phyloP scores from a whole-genome alignment of 2,113 vertebrate genomes.

The Chlamydotis undulata region DNA sequence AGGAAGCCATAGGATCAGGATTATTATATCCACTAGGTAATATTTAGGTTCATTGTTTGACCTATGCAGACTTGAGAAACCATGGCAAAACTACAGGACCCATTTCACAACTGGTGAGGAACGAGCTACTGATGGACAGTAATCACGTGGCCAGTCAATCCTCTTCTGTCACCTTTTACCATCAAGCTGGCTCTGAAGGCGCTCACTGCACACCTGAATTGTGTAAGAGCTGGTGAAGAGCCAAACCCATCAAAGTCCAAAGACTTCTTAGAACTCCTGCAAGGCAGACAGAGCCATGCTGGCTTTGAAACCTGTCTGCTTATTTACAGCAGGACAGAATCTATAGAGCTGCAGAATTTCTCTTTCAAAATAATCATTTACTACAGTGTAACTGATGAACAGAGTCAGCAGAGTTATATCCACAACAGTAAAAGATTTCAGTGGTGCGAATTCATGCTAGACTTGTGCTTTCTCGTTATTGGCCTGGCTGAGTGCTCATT shows the following conservation, averaged over 20 bases:
- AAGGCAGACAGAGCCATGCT: background rate
- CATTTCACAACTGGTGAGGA: background rate
- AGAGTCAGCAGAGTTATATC: background rate
- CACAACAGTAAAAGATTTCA: background rate
- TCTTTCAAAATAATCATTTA: background rate
- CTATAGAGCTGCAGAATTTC: background rate
- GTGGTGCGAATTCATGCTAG: background rate
- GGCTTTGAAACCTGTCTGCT: background rate
- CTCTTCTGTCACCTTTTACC: background rate
- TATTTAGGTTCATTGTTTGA: background rate
- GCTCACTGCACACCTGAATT: background rate
- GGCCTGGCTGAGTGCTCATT: background rate
- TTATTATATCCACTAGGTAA: background rate
- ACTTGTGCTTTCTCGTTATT: background rate
- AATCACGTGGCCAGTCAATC: background rate
- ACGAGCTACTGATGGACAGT: background rate
- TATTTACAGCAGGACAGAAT: background rate
- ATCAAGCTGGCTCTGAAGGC: background rate
- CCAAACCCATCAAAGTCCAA: background rate
- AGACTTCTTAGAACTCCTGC: background rate
- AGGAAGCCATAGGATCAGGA: background rate
- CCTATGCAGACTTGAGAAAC: background rate
- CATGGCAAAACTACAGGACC: background rate
- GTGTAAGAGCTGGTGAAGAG: background rate
- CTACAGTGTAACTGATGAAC: background rate